Evolutionary conservation across 1,140 invertebrate species (phyloP).

Genomic region (Vanessa tameamea): DNA sequence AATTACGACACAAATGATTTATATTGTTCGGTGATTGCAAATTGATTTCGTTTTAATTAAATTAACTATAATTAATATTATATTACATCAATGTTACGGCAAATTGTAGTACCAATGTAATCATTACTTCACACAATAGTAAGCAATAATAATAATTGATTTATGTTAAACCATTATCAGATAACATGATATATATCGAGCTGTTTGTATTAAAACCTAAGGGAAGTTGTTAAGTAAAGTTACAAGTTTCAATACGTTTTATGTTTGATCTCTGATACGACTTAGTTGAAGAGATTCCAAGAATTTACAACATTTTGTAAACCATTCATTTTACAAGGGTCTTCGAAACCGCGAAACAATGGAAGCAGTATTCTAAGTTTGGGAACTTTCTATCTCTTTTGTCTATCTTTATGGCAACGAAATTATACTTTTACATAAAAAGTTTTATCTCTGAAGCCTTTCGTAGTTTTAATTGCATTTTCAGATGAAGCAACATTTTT

Average conservation of each 20-base stretch:
- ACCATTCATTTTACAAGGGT: conserved; percentile 25
- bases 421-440: conserved; percentile 27
- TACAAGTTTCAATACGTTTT: conserved; percentile 18
- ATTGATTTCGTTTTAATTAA: conserved; percentile 10
- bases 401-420: conserved; percentile 19
- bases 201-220: neutral
- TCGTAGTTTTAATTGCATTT: conserved; percentile 24
- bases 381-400: conserved; percentile 18
- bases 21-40: conserved; percentile 3
- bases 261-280: conserved; percentile 26
- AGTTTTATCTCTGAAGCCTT: conserved; percentile 21
- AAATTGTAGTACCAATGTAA: neutral
- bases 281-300: conserved; percentile 23
- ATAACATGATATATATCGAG: no score
- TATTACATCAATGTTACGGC: neutral
- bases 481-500: conserved; percentile 4
- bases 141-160: no score
- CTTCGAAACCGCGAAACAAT: conserved; percentile 20
- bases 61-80: conserved; percentile 3
- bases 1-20: conserved; percentile 6
- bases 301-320: conserved; percentile 28
- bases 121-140: no score
- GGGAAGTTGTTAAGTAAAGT: conserved; percentile 14
- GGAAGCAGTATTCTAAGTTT: conserved; percentile 23
- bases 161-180: neutral